phyloP scores from a whole-genome alignment of 2,888 invertebrate genomes.

The Sisyra nigra region DNA sequence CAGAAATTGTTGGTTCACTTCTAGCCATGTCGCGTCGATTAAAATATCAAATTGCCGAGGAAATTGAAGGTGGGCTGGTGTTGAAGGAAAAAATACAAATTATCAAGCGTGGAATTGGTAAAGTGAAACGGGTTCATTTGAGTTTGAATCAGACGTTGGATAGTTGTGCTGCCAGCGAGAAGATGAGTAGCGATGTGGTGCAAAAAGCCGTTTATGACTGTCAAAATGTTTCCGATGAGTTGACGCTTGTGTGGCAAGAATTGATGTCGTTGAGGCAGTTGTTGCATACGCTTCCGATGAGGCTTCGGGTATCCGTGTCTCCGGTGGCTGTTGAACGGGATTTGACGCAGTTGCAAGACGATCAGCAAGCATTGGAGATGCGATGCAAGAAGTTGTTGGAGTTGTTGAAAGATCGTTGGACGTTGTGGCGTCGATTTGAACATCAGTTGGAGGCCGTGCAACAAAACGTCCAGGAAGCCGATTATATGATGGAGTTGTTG shows the following conservation, averaged over 20 bases:
- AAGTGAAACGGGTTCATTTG: conserved; percentile 50
- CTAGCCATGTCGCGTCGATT: conserved; percentile 53
- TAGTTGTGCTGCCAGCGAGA: conserved; percentile 55
- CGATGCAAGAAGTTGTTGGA: conserved; percentile 51
- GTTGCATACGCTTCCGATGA: conserved; percentile 60
- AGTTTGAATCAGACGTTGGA: conserved; percentile 41
- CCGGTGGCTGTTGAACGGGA: conserved; percentile 61
- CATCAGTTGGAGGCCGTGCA: conserved; percentile 63
- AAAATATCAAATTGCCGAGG: conserved; percentile 57
- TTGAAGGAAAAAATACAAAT: conserved; percentile 59
- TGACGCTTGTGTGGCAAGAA: conserved; percentile 60
- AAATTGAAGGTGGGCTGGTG: conserved; percentile 55
- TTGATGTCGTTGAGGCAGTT: conserved; percentile 58
- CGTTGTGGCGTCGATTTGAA: conserved; percentile 64
- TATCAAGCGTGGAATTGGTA: conserved; percentile 52
- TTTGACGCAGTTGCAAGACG: conserved; percentile 57
- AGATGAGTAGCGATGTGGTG: conserved; percentile 58
- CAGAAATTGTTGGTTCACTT: conserved; percentile 59
- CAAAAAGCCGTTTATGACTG: conserved; percentile 61
- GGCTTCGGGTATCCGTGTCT: conserved; percentile 58
- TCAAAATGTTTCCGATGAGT: conserved; percentile 49
- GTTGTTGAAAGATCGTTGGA: conserved; percentile 44
- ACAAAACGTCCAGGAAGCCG: conserved; percentile 68
- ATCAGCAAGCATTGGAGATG: conserved; percentile 53
- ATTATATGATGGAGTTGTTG: conserved; percentile 74